phyloP scores from a whole-genome alignment of 2,113 vertebrate genomes.

The Mirza zaza region DNA sequence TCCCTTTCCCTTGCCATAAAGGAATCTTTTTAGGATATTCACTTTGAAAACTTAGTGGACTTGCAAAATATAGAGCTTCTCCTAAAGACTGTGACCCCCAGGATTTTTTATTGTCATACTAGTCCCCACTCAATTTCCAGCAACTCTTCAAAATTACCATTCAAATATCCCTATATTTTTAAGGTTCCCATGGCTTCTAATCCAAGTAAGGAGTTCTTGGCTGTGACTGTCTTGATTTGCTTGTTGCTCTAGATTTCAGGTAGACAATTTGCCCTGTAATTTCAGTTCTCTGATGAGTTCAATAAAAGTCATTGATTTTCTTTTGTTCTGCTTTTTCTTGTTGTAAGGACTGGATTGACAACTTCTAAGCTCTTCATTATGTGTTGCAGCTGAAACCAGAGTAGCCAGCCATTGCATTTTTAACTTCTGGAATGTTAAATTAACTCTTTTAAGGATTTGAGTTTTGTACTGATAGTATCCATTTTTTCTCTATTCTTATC shows the following conservation, averaged over 20 bases:
- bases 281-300: conserved; percentile 47
- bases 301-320: conserved; percentile 60
- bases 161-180: neutral
- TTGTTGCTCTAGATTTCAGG: neutral
- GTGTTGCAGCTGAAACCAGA: neutral
- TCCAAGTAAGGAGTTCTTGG: neutral
- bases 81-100: neutral
- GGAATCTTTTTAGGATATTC: neutral
- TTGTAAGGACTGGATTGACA: conserved; percentile 35
- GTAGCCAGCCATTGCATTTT: neutral
- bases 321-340: conserved; percentile 49
- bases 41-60: neutral
- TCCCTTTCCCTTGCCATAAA: neutral
- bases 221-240: neutral
- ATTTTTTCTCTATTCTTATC: neutral
- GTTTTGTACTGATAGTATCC: neutral
- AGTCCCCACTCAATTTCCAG: neutral
- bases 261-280: conserved; percentile 42
- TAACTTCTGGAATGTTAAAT: neutral
- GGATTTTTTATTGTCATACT: neutral
- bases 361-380: conserved; percentile 10
- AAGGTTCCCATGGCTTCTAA: neutral
- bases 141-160: neutral
- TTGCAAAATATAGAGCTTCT: neutral
- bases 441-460: neutral